Conservation (phyloP, 2,888 invertebrate species). For the Apoda limacodes region DNA sequence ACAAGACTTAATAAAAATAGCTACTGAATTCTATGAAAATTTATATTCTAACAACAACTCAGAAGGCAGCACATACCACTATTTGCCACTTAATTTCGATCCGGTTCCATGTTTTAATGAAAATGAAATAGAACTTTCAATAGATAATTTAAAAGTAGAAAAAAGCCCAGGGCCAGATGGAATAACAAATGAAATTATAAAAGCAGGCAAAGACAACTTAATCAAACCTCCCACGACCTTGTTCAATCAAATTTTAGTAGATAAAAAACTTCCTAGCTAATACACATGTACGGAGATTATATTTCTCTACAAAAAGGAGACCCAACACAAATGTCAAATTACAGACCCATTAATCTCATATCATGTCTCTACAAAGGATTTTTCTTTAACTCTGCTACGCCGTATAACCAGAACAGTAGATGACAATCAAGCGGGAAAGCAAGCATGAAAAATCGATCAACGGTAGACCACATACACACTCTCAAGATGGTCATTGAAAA, state of each 20-base stretch:
- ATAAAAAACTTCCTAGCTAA: too few relatives aligned
- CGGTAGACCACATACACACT: not conserved
- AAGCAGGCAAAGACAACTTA: not conserved
- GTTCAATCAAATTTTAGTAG: too few relatives aligned
- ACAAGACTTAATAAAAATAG: constrained; percentile 4
- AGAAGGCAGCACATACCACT: too few relatives aligned
- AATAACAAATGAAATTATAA: too few relatives aligned
- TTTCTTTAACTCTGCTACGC: not conserved
- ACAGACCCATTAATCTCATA: too few relatives aligned
- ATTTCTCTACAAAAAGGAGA: too few relatives aligned
- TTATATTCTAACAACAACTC: not conserved
- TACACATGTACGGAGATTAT: too few relatives aligned
- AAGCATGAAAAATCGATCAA: too few relatives aligned
- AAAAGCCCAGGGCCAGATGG: too few relatives aligned
- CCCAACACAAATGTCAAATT: too few relatives aligned
- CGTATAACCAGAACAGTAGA: constrained; percentile 1
- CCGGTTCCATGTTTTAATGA: not conserved
- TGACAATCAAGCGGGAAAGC: not conserved
- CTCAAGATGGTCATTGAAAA: constrained; percentile 2
- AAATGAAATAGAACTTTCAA: not conserved
- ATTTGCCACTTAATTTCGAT: too few relatives aligned
- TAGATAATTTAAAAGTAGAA: not conserved
- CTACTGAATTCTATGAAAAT: constrained; percentile 4
- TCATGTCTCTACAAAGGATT: not conserved
- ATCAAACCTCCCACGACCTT: not conserved